Percentiles rank a stretch among this genome's conserved stretches.
Conservation (phyloP, 2,113 vertebrate species). For the Choloepus hoffmanni region DNA sequence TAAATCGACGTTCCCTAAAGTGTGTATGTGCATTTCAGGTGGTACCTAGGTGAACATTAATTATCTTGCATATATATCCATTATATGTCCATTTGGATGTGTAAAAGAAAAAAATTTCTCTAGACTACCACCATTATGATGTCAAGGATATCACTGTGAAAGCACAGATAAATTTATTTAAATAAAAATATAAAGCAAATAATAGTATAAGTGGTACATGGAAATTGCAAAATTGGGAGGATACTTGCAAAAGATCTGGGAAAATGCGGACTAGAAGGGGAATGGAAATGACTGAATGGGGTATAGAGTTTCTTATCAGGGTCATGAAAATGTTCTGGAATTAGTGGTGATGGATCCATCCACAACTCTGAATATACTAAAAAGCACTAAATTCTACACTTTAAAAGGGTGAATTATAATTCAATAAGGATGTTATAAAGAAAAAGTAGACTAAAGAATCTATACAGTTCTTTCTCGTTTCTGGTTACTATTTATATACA, state of each 20-base stretch:
- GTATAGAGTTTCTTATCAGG: background rate
- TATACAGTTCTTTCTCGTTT: background rate
- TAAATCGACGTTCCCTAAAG: conserved; percentile 1
- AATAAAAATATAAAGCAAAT: conserved; percentile 8
- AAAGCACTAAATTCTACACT: background rate
- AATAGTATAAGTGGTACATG: background rate
- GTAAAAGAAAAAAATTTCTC: background rate
- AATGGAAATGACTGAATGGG: background rate
- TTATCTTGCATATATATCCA: background rate
- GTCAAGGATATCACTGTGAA: background rate
- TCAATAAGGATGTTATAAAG: background rate
- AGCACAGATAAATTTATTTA: background rate
- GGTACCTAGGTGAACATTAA: background rate
- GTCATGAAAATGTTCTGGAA: background rate
- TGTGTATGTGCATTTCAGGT: background rate
- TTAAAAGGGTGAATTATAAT: background rate
- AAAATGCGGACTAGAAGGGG: background rate
- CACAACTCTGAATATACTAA: conserved; percentile 4
- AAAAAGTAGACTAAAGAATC: background rate
- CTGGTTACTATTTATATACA: background rate
- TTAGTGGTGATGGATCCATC: background rate
- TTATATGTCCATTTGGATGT: background rate
- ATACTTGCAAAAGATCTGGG: background rate
- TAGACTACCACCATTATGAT: background rate
- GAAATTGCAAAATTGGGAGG: background rate